Conservation (phyloP, 2,888 invertebrate genomes). For the Candidula unifasciata region DNA sequence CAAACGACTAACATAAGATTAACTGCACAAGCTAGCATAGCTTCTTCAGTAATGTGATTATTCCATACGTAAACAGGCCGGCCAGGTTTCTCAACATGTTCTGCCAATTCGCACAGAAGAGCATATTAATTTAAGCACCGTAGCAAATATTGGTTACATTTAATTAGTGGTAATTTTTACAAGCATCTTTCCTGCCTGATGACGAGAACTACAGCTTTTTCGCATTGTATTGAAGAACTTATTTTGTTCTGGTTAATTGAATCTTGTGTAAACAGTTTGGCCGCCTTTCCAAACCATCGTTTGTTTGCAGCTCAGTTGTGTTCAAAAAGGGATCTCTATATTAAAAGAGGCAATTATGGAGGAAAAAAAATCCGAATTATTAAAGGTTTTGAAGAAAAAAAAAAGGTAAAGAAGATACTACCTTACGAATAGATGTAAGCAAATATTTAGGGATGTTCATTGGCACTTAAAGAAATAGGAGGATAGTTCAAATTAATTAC, state of each 20-base stretch:
- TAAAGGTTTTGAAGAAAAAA: not conserved
- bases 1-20: constrained; percentile 6
- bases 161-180: constrained; percentile 20
- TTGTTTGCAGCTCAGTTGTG: no score
- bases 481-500: no score
- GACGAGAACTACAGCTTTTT: not conserved
- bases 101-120: not conserved
- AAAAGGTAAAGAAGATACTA: not conserved
- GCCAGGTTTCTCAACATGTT: not conserved
- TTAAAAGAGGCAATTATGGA: not conserved
- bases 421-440: no score
- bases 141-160: not conserved
- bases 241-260: not conserved
- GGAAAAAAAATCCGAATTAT: constrained; percentile 2
- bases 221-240: not conserved
- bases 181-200: not conserved
- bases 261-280: not conserved
- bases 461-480: constrained; percentile 3
- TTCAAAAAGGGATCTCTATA: no score
- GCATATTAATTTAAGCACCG: not conserved
- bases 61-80: constrained; percentile 5
- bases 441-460: not conserved
- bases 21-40: not conserved
- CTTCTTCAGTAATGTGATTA: constrained; percentile 18
- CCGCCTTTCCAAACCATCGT: not conserved